Base-by-base conservation (phyloP, 2,113 vertebrate species). In the Etheostoma cragini region DNA sequence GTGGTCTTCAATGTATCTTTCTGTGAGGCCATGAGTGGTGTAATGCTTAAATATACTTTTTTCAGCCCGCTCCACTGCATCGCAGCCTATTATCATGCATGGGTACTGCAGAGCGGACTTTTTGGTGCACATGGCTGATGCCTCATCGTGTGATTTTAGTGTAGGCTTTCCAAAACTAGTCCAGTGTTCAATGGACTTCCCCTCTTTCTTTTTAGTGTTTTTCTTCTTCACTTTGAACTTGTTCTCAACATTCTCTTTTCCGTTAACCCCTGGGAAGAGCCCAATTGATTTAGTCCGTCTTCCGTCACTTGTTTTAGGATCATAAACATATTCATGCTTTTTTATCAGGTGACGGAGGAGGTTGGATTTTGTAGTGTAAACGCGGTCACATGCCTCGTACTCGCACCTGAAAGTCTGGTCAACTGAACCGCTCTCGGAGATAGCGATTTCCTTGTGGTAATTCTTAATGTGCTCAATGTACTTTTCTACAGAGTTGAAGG, bases 1-100 rank as follows among this genome's bases (percentile, higher is more conserved):
- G 78, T 97, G 97, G 75, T 98, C 97, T 86, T 96, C 95, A 69
- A 97, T 97, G 93, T 96, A 98, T 67, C 96, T 94, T 89, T 98
- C 98, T 66, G 97, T 96, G 86, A 99, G 95, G 71, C 98, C 98
- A 76, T 99, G 98, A 88, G 96, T 98, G 85, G 96, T 96, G 63
- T 99, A 99, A 95, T 99, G 98, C 81, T 96, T 97, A 81, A 98
- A 96, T 78, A 99, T 97, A 88, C 95, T 98, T 86, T 95, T 96
- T 87, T 99, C 98, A 10, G 96, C 96, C 77, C 96, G 96, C 83
- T 98, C 96, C 45, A 99, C 96, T 0, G 97, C 96, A 0, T 97
- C 96, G 68, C 98, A 99, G 47, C 97, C 97, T 87, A 97, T 96
- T 92, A 99, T 97, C 98, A 99, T 99, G 91, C 98, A 99, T 0